Evolutionary conservation across 2,888 invertebrate species (phyloP), one percentile per base, ranked within the genome.

Genomic region (Chouioia cunea): DNA sequence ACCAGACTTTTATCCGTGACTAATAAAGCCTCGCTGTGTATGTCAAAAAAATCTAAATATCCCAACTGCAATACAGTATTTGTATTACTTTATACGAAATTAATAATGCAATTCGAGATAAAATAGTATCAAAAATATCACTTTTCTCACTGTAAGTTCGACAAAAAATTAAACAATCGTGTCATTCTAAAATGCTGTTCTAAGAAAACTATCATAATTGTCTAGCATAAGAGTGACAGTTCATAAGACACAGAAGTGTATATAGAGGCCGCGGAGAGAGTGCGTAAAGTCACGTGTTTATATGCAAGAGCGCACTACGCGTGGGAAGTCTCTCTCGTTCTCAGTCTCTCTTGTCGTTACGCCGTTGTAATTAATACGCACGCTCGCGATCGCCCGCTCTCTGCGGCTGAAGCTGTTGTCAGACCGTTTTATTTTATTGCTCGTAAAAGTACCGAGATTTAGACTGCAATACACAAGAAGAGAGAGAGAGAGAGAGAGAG

Each of bases 401-500:
- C 53, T 72, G 76, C 77, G 76, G 74, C 75, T 76, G 75, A 77
- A 79, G 80, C 82, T 83, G 82, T 82, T 84, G 84, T 84, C 82
- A 80, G 82, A 83, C 80, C 84, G 82, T 84, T 85, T 85, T 84
- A 85, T 83, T 85, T 85, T 84, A 85, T 81, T 82, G 80, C 82
- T 83, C 82, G 84, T 85, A 84, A 85, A 85, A 82, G 83, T 82
- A 83, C 84, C 79, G 82, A 73, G 73, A 74, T 74, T 74, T 71
- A 71, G 73, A 71, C 73, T 82, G 83, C 81, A 83, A 82, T 83
- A 83, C 80, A 79, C 77, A 79, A 80, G 80, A 82, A 15, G 36
- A 3, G 18, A 50, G 36, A 44, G 59, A 59, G 58, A 63, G 53
- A 57, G 62, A 69, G 23, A 27, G 52, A 22, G 22, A 18, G 20